phyloP scores from a whole-genome alignment of 2,888 invertebrate species.

The Atethmia centrago region DNA sequence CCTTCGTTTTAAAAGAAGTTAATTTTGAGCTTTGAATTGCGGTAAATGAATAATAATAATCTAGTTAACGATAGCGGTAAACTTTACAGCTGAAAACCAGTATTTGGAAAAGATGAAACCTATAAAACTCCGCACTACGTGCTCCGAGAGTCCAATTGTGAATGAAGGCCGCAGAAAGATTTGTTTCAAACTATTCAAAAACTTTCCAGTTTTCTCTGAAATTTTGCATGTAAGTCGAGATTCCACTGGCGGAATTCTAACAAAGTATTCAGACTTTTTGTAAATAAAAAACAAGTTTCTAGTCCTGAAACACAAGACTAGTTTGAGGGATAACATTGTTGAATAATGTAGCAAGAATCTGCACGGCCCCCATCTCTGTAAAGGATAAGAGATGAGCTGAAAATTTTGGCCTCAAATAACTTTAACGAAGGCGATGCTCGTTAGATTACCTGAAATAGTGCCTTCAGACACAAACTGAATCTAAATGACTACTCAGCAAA shows the following conservation, averaged over 20 bases:
- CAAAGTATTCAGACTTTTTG: conserved; percentile 46
- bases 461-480: conserved; percentile 37
- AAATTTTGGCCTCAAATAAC: conserved; percentile 51
- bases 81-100: conserved; percentile 18
- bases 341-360: conserved; percentile 39
- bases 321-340: conserved; percentile 46
- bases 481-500: conserved; percentile 27
- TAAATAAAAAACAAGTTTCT: conserved; percentile 40
- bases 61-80: conserved; percentile 19
- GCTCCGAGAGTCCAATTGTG: conserved; percentile 35
- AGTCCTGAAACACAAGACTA: conserved; percentile 25
- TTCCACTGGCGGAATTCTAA: conserved; percentile 34
- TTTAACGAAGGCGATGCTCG: conserved; percentile 34
- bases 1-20: conserved; percentile 5
- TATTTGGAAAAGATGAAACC: conserved; percentile 29
- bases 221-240: conserved; percentile 49
- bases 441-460: conserved; percentile 41
- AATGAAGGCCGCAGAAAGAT: conserved; percentile 57
- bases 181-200: conserved; percentile 59
- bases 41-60: conserved; percentile 13
- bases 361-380: conserved; percentile 18
- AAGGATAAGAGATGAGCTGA: conserved; percentile 43
- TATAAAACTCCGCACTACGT: conserved; percentile 38
- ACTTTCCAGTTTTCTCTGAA: conserved; percentile 42
- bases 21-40: not conserved